Base-by-base conservation (phyloP, 2,113 vertebrate species). In the Anser cygnoides region DNA sequence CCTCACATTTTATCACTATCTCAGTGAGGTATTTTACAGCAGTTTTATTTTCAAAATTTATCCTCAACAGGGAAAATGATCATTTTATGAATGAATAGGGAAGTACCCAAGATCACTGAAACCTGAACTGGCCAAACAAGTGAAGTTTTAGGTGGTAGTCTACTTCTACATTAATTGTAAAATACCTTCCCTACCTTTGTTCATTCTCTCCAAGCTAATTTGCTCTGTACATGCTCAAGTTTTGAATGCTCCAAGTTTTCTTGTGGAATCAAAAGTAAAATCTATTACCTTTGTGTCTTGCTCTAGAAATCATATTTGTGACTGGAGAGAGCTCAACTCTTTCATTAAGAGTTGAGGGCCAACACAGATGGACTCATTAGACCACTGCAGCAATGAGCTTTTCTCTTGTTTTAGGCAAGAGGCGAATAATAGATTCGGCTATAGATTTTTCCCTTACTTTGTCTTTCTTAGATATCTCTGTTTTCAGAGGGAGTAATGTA, bases 391-490 rank as follows among this genome's bases (percentile, higher is more conserved):
- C 85, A 83, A 58, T 29, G 29, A 96, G 10, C 55, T 92, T 4
- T 52, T 84, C 90, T 92, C 91, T 66, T 92, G 75, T 37, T 75
- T 62, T 63, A 92, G 89, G 59, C 54, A 89, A 37, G 68, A 88
- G 75, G 33, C 61, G 93, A 89, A 90, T 82, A 86, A 84, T 39
- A 58, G 54, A 91, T 71, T 84, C 94, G 91, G 43, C 39, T 93
- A 70, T 77, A 46, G 61, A 85, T 92, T 95, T 95, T 92, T 50
- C 57, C 84, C 46, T 73, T 82, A 68, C 84, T 96, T 96, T 41
- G 84, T 91, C 73, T 84, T 81, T n/a, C 46, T 81, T 44, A 59
- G 77, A 49, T 72, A 61, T 35, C 61, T 89, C 74, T 65, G 28
- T 95, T 95, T 95, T 93, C 89, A 82, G 77, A 84, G 39, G 23